Conservation (phyloP, 1,140 invertebrate species). For the Solenopsis fugax region DNA sequence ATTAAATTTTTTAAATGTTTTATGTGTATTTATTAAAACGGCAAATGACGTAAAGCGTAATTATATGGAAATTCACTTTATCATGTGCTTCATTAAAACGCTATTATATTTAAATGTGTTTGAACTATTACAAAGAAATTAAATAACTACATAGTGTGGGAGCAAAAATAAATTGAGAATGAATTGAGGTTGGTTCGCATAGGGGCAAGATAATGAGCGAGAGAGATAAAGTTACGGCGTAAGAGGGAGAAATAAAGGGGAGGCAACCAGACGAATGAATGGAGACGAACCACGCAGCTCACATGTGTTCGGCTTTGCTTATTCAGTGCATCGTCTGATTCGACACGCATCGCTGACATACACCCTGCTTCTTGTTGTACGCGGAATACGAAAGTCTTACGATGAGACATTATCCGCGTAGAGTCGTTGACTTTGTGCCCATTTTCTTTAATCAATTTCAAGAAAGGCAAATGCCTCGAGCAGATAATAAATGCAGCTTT, state of each 20-base stretch:
- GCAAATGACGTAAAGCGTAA: background rate
- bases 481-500: constrained; percentile 1
- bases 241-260: background rate
- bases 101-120: background rate
- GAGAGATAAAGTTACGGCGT: constrained; percentile 63
- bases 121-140: background rate
- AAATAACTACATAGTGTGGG: background rate
- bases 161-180: constrained; percentile 6
- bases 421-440: constrained; percentile 1
- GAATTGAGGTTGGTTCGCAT: constrained; percentile 12
- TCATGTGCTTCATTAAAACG: background rate
- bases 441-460: constrained; percentile 32
- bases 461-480: background rate
- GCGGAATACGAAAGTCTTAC: constrained; percentile 46
- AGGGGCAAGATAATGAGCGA: constrained; percentile 66
- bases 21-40: background rate
- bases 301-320: constrained; percentile 73
- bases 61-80: background rate
- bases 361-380: constrained; percentile 10
- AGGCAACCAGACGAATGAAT: constrained; percentile 72
- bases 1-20: background rate
- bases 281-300: constrained; percentile 71
- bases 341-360: constrained; percentile 68
- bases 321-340: constrained; percentile 71
- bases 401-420: constrained; percentile 21